Conservation (phyloP, 2,113 vertebrate species). For the Damaliscus lunatus region DNA sequence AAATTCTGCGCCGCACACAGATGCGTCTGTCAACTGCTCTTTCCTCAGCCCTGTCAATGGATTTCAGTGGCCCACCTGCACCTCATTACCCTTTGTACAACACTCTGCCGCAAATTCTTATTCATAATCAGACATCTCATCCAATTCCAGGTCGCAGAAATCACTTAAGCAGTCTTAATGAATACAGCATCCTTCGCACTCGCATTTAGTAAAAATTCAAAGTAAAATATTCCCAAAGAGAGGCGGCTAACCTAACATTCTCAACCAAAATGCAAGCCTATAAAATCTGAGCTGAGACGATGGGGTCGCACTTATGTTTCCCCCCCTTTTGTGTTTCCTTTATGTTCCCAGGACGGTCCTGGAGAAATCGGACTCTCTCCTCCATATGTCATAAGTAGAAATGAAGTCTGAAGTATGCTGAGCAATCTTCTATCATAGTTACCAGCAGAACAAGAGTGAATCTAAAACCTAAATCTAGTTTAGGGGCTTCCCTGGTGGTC, state of each 20-base stretch:
- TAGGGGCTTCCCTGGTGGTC: neutral
- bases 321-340: neutral
- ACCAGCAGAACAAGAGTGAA: neutral
- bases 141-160: neutral
- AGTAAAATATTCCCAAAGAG: neutral
- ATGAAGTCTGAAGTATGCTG: neutral
- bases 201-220: neutral
- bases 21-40: neutral
- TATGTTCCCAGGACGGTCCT: neutral
- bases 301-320: neutral
- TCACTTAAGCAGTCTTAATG: conserved; percentile 43
- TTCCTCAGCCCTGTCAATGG: neutral
- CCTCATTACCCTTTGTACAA: conserved; percentile 14
- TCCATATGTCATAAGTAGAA: neutral
- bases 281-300: neutral
- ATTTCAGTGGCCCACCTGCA: neutral
- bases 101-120: neutral
- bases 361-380: neutral
- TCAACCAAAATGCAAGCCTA: neutral
- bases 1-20: neutral
- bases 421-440: neutral
- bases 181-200: neutral
- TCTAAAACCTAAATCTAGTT: neutral
- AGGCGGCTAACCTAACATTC: neutral
- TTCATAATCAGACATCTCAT: conserved; percentile 42